Percentiles rank a stretch among this genome's conserved stretches.
Conservation (phyloP, 2,888 invertebrate genomes). For the Agonopterix heracliana region DNA sequence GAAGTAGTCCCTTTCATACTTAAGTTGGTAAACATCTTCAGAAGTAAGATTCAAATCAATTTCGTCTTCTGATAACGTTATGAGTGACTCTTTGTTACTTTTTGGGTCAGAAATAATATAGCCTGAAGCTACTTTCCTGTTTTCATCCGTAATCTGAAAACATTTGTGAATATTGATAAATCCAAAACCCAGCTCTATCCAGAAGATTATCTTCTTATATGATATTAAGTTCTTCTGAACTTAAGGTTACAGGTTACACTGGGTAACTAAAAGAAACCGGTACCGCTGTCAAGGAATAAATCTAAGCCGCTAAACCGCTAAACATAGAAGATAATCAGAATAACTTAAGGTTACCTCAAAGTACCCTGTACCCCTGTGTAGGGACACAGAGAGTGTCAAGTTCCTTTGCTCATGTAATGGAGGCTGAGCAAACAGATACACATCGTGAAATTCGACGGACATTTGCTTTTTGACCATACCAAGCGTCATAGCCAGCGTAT, state of each 20-base stretch:
- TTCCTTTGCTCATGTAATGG: conserved; percentile 68
- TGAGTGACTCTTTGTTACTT: not conserved
- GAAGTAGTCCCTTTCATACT: conserved; percentile 28
- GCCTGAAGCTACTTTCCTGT: conserved; percentile 32
- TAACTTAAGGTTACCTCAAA: conserved; percentile 64
- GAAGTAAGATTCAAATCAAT: conserved; percentile 17
- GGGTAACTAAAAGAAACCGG: too few relatives aligned
- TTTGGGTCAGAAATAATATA: conserved; percentile 10
- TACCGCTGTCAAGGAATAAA: too few relatives aligned
- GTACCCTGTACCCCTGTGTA: conserved; percentile 77
- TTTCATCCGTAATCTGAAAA: conserved; percentile 31
- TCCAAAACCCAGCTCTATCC: not conserved
- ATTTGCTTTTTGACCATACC: conserved; percentile 76
- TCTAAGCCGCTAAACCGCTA: too few relatives aligned
- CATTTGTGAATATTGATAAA: not conserved
- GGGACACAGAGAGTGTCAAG: conserved; percentile 69
- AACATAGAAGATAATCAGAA: not conserved
- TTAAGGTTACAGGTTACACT: not conserved
- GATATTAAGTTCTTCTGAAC: not conserved
- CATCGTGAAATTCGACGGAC: conserved; percentile 81
- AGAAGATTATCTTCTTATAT: not conserved
- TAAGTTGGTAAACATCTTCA: conserved; percentile 34
- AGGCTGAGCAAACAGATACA: conserved; percentile 78
- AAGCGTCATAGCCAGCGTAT: conserved; percentile 77
- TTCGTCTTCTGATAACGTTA: conserved; percentile 4